phyloP scores from a whole-genome alignment of 2,113 vertebrate genomes.

The Asarcornis scutulata region DNA sequence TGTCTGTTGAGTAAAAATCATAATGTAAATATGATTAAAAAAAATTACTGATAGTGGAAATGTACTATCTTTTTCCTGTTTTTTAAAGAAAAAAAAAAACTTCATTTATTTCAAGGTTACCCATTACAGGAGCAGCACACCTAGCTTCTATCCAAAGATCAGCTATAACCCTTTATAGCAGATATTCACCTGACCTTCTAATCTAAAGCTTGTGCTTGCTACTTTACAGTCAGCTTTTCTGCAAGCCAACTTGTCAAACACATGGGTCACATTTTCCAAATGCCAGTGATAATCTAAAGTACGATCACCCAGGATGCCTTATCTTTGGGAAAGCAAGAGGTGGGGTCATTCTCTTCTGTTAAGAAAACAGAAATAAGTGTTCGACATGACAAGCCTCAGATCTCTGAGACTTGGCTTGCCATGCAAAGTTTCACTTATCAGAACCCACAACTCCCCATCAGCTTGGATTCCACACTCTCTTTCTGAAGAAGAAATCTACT shows the following conservation, averaged over 20 bases:
- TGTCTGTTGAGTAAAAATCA: not conserved
- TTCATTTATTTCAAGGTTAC: not conserved
- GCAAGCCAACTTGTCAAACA: slow-evolving; percentile 55
- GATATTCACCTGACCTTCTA: slow-evolving; percentile 58
- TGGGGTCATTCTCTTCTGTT: slow-evolving; percentile 40
- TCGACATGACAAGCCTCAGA: slow-evolving; percentile 36
- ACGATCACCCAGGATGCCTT: slow-evolving; percentile 29
- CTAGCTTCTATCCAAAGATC: not conserved
- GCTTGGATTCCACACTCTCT: not conserved
- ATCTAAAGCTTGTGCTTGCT: slow-evolving; percentile 49
- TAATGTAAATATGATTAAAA: not conserved
- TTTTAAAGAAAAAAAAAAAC: not conserved
- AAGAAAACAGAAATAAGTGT: slow-evolving; percentile 48
- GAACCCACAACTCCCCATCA: not conserved
- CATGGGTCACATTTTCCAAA: slow-evolving; percentile 44
- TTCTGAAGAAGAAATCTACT: not conserved
- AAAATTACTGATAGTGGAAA: not conserved
- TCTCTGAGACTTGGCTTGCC: not conserved
- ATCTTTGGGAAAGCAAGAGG: slow-evolving; percentile 45
- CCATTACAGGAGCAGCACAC: not conserved
- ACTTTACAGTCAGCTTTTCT: slow-evolving; percentile 40
- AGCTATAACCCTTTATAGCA: not conserved
- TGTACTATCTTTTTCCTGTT: not conserved
- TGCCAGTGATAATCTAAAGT: slow-evolving; percentile 40
- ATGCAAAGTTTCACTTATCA: slow-evolving; percentile 21